A percentile compares a stretch with the other conserved stretches of the same genome.
Evolutionary conservation across 1,140 invertebrate genomes (phyloP).

Genomic region (Cydia pomonella): DNA sequence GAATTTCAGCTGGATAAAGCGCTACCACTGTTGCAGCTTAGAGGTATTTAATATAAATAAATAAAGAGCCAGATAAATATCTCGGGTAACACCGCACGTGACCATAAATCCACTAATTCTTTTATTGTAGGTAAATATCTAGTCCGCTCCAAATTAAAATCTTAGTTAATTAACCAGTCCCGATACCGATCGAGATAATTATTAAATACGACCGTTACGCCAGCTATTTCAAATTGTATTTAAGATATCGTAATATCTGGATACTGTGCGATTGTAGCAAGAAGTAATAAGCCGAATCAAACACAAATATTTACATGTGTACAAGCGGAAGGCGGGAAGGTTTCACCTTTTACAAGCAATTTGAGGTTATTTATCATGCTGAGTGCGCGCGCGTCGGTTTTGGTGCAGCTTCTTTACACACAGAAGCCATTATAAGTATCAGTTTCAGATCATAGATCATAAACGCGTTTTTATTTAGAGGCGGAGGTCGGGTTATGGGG

Average conservation of each 20-base stretch:
- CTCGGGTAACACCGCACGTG: conserved; percentile 55
- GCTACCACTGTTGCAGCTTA: background rate
- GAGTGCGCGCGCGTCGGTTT: conserved; percentile 53
- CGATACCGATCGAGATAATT: conserved; percentile 27
- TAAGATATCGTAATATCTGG: conserved; percentile 16
- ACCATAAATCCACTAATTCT: conserved; percentile 64
- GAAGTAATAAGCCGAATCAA: conserved; percentile 69
- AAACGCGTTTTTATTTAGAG: conserved; percentile 70
- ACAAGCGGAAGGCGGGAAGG: conserved; percentile 65
- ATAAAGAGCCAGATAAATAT: conserved; percentile 67
- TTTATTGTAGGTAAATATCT: conserved; percentile 48
- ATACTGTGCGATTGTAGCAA: conserved; percentile 40
- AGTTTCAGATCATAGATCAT: conserved; percentile 80
- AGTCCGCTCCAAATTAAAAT: conserved; percentile 21
- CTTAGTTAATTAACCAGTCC: conserved; percentile 26
- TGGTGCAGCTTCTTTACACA: conserved; percentile 74
- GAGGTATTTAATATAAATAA: conserved; percentile 52
- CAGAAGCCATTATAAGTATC: conserved; percentile 79
- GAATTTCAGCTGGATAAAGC: background rate
- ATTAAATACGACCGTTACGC: conserved; percentile 20
- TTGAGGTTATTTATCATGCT: conserved; percentile 77
- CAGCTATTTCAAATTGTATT: conserved; percentile 17
- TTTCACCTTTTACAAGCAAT: conserved; percentile 77
- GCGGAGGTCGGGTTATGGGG: conserved; percentile 59
- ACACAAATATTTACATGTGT: conserved; percentile 75